These are phyloP conservation scores for Apocheima hispidaria DNA, from an alignment of 2,888 invertebrate species.

Conservation along the genomic window DNA sequence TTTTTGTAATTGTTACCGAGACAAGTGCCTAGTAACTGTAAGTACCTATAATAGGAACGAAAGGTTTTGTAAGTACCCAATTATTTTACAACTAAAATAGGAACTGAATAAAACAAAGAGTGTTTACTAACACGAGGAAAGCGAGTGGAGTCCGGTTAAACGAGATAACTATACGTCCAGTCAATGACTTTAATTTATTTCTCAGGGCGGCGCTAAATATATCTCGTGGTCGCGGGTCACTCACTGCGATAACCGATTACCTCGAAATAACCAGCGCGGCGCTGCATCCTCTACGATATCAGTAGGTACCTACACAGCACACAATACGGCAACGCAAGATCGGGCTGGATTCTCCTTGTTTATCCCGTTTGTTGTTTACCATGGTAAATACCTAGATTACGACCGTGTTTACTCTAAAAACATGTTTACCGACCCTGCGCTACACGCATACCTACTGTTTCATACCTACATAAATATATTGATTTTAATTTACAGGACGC, in stretches of 20 bases:
- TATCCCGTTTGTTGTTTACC: slow-evolving; percentile 9
- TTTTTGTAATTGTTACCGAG: no score
- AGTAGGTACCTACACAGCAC: background rate
- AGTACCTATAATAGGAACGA: no score
- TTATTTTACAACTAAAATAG: background rate
- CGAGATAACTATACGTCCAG: slow-evolving; percentile 49
- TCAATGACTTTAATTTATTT: slow-evolving; percentile 66
- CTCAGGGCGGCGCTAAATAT: slow-evolving; percentile 63
- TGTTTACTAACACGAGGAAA: slow-evolving; percentile 24
- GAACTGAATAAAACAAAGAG: slow-evolving; percentile 23
- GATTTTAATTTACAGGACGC: slow-evolving; percentile 12
- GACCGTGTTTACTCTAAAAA: background rate
- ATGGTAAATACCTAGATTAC: background rate
- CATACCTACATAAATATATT: background rate
- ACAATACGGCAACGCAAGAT: background rate
- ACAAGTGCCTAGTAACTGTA: no score
- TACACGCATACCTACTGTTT: background rate
- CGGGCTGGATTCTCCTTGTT: background rate
- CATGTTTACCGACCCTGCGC: background rate
- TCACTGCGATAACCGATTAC: slow-evolving; percentile 39
- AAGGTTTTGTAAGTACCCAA: no score
- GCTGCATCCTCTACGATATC: slow-evolving; percentile 3
- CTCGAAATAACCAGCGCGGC: slow-evolving; percentile 22
- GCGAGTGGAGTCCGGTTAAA: slow-evolving; percentile 7
- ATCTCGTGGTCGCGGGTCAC: slow-evolving; percentile 62